Percentiles rank a stretch among this genome's conserved stretches.
phyloP scores from a whole-genome alignment of 1,140 invertebrate genomes.

The Delia radicum region DNA sequence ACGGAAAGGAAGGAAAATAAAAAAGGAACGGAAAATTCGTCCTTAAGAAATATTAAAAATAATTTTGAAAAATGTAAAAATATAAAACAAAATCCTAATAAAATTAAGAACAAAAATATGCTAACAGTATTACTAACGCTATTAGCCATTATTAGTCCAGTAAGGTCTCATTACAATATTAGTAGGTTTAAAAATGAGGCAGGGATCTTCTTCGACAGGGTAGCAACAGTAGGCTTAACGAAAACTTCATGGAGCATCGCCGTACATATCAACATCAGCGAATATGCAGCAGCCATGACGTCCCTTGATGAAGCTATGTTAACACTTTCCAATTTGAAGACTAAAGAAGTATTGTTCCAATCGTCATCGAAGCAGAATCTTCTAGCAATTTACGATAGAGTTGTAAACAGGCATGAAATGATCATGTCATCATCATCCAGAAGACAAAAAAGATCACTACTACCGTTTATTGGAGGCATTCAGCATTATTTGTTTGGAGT shows the following conservation, averaged over 20 bases:
- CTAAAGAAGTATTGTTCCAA: too few relatives aligned
- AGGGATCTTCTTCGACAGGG: slow-evolving; percentile 2
- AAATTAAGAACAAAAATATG: background rate
- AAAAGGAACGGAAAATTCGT: background rate
- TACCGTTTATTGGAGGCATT: background rate
- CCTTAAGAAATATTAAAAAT: background rate
- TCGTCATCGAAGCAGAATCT: too few relatives aligned
- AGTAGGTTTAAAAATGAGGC: background rate
- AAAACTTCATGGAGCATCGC: slow-evolving; percentile 1
- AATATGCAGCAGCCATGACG: background rate
- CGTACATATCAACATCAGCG: background rate
- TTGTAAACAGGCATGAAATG: background rate
- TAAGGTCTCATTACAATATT: background rate
- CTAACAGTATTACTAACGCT: background rate
- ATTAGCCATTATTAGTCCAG: background rate
- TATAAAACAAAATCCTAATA: background rate
- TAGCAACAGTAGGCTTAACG: too few relatives aligned
- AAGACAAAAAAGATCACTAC: background rate
- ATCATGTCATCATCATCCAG: background rate
- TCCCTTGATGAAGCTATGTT: background rate
- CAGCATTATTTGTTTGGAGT: background rate
- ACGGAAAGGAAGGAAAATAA: too few relatives aligned
- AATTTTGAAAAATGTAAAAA: background rate
- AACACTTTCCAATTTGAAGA: too few relatives aligned
- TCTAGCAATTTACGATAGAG: background rate